Base-by-base conservation (phyloP, 2,888 invertebrate genomes). In the Hybos culiciformis region DNA sequence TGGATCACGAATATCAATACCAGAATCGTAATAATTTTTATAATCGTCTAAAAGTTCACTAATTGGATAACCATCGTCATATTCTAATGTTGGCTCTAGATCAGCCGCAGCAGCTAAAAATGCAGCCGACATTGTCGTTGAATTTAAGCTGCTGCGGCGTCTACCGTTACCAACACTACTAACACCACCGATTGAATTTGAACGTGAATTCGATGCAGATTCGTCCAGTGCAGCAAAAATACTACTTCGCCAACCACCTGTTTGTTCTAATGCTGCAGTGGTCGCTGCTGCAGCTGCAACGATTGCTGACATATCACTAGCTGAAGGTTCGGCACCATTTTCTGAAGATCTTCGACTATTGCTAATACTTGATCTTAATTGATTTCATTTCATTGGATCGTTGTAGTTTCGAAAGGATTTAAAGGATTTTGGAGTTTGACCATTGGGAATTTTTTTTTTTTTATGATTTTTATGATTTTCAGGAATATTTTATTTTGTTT, bases 1-100 rank as follows among this genome's bases (percentile, higher is more conserved):
- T 38, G 81, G 78, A 60, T 87, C 87, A 55, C 85, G 75, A 56
- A 87, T 87, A 67, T 88, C 87, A 58, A 88, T 87, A 54, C 87
- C 87, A 11, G 87, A 87, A 71, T 88, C 87, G 66, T 87, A 86
- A 70, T 85, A 53, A 60, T 70, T 50, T 65, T 63, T 56, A 57
- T 62, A 61, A 41, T 63, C 67, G 41, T 59, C 60, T 48, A 59
- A 61, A 21, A 56, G 61, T 24, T 57, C 53, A 18, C 55, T 54
- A 48, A 53, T 20, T 20, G 57, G 58, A 40, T 56, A 57, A 51
- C 31, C 20, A 48, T 48, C 15, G 49, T 47, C 20, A 50, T 51
- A 36, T 47, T 45, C 31, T 48, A 43, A n/a, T 12, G 29, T 29
- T 29, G 12, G 29, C 12, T 29, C n/a, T 29, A 29, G 47, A 39